Evolutionary conservation across 2,113 vertebrate species (phyloP).

Genomic region (Mesitornis unicolor): DNA sequence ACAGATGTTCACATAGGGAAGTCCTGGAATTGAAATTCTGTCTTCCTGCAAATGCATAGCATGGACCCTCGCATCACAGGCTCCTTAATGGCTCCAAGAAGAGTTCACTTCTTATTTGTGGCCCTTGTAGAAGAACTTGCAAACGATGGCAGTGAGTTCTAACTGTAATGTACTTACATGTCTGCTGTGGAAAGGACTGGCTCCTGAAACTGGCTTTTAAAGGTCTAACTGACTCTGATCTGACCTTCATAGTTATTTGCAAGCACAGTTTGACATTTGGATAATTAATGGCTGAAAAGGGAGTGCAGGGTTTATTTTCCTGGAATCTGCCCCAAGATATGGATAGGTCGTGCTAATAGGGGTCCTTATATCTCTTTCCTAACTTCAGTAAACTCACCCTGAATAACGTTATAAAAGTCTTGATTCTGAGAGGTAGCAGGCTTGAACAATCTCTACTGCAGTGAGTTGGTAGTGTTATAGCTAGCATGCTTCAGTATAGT

Average conservation of each 20-base stretch:
- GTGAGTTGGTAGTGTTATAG: neutral
- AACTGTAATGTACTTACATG: neutral
- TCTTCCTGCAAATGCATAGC: neutral
- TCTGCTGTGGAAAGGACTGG: neutral
- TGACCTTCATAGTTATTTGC: slow-evolving; percentile 36
- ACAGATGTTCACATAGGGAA: neutral
- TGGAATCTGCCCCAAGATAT: neutral
- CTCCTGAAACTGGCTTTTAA: neutral
- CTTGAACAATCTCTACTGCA: neutral
- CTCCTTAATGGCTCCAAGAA: neutral
- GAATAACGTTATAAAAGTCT: neutral
- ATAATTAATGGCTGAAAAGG: slow-evolving; percentile 41
- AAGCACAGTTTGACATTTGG: slow-evolving; percentile 13
- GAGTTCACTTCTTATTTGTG: neutral
- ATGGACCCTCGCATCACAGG: neutral
- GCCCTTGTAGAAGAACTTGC: neutral
- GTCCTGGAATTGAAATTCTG: neutral
- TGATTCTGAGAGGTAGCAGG: neutral
- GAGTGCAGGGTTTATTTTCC: neutral
- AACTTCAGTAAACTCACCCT: neutral
- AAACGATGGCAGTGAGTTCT: neutral
- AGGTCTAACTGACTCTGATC: neutral
- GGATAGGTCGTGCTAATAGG: neutral
- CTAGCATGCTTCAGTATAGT: neutral
- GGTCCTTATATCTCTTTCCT: neutral